Conservation (phyloP, 1,140 invertebrate genomes). For the Patella vulgata region DNA sequence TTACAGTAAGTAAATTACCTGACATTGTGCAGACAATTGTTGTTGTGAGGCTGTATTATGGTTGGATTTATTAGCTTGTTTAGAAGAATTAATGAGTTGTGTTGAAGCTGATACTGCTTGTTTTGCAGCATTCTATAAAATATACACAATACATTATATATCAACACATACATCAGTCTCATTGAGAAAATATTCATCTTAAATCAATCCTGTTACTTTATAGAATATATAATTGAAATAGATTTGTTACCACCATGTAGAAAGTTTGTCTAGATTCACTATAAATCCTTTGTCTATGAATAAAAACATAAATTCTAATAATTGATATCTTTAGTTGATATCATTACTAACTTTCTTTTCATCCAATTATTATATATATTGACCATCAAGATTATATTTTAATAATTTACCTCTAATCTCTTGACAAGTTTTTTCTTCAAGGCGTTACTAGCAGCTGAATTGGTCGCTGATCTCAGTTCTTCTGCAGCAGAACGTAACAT, state of each 20-base stretch:
- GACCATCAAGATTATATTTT: no score
- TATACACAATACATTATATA: background rate
- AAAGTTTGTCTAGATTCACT: no score
- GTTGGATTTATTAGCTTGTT: conserved; percentile 74
- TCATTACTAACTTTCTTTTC: no score
- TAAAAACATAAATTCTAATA: no score
- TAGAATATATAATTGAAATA: no score
- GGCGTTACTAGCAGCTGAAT: conserved; percentile 80
- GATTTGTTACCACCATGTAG: no score
- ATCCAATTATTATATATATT: no score
- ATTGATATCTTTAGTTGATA: no score
- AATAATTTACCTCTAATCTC: conserved; percentile 75
- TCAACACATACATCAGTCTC: background rate
- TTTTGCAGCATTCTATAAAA: conserved; percentile 76
- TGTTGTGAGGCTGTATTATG: conserved; percentile 80
- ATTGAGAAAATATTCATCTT: background rate
- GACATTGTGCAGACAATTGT: conserved; percentile 81
- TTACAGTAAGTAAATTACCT: conserved; percentile 51
- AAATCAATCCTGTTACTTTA: no score
- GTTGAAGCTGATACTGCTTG: conserved; percentile 89
- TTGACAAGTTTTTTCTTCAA: conserved; percentile 82
- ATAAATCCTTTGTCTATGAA: no score
- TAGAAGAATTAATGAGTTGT: conserved; percentile 78
- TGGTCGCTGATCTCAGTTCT: conserved; percentile 89
- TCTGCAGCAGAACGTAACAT: conserved; percentile 88